A percentile compares a stretch with the other conserved stretches of the same genome.
phyloP scores from a whole-genome alignment of 2,888 invertebrate genomes.

The Callyntrura sp. region DNA sequence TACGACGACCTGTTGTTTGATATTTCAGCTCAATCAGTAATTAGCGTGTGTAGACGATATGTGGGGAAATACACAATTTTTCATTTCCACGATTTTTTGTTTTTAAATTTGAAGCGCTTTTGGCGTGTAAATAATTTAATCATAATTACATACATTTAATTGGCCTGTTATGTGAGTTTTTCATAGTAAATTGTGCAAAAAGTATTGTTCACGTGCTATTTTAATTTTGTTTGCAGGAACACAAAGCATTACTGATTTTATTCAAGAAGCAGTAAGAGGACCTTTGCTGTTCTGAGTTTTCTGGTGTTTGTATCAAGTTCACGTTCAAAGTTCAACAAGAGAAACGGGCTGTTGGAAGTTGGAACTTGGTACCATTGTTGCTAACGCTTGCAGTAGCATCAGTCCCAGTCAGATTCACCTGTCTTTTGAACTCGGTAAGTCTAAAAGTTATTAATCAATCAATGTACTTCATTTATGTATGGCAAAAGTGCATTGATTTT shows the following conservation, averaged over 20 bases:
- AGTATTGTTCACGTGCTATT: background rate
- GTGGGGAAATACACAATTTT: too few species aligned
- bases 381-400: background rate
- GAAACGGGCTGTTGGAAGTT: constrained; percentile 30
- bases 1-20: too few species aligned
- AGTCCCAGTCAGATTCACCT: background rate
- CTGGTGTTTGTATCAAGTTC: constrained; percentile 1
- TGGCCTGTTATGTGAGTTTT: too few species aligned
- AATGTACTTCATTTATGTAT: background rate
- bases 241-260: constrained; percentile 36
- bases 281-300: constrained; percentile 7
- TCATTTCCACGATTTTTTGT: too few species aligned
- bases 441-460: background rate
- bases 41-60: too few species aligned
- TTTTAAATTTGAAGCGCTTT: too few species aligned
- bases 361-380: constrained; percentile 25
- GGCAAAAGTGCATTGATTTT: background rate
- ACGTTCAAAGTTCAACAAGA: constrained; percentile 54
- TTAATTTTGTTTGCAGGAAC: constrained; percentile 30
- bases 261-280: constrained; percentile 10
- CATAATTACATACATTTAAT: too few species aligned
- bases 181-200: too few species aligned
- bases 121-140: too few species aligned
- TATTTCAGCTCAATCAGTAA: too few species aligned
- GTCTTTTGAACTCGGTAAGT: background rate